Evolutionary conservation across 2,113 vertebrate species (phyloP).

Genomic region (Taxidea taxus): DNA sequence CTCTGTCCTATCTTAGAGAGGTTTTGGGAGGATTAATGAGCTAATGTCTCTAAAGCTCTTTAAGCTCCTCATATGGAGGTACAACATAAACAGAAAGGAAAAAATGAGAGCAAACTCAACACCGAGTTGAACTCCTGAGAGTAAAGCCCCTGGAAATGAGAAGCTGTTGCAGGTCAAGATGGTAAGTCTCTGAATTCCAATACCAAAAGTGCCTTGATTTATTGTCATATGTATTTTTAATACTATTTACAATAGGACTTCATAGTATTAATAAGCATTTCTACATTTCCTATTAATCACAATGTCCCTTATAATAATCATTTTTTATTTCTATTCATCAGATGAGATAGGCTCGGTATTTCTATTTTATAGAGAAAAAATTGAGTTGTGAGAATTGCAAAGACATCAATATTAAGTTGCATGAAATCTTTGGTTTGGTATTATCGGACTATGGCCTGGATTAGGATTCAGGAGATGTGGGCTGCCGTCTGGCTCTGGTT

Average conservation of each 20-base stretch:
- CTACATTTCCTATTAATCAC: slow-evolving; percentile 12
- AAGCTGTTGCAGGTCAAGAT: neutral
- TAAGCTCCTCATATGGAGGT: slow-evolving; percentile 52
- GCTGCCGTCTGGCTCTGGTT: neutral
- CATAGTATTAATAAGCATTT: neutral
- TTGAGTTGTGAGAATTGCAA: slow-evolving; percentile 4
- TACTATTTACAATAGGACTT: slow-evolving; percentile 26
- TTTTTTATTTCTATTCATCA: slow-evolving; percentile 28
- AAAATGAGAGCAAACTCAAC: slow-evolving; percentile 35
- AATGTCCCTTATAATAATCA: neutral
- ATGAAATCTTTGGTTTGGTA: neutral
- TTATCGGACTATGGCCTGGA: neutral
- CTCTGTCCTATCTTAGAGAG: slow-evolving; percentile 40
- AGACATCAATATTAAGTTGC: neutral
- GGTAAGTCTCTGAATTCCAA: neutral
- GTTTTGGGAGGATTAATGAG: slow-evolving; percentile 69
- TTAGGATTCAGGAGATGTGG: neutral
- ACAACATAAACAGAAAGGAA: slow-evolving; percentile 62
- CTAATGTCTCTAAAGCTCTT: slow-evolving; percentile 70
- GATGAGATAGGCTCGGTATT: neutral
- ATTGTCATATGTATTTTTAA: neutral
- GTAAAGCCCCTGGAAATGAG: slow-evolving; percentile 8
- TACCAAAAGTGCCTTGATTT: neutral
- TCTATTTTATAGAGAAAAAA: slow-evolving; percentile 15
- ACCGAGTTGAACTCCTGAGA: neutral